Base-by-base conservation (phyloP, 2,888 invertebrate species). In the Drosophila demipolita region DNA sequence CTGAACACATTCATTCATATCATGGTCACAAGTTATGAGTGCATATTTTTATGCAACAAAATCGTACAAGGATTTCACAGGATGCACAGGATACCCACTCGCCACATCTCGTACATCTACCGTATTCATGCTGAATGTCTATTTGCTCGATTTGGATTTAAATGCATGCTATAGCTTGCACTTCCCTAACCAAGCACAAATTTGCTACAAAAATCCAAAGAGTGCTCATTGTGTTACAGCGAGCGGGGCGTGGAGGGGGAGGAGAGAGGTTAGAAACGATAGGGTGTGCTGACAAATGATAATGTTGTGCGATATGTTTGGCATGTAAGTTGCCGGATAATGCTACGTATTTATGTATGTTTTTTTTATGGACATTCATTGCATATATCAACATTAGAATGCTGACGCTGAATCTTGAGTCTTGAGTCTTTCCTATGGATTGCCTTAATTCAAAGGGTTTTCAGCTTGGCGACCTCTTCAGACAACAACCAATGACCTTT, bases 1-100 rank as follows among this genome's bases (percentile, higher is more conserved):
- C 62, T 75, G 63, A 70, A 74, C 72, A 82, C 83, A 84, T 85
- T 73, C 80, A 75, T 82, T 82, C 84, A 80, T 83, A 84, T 81
- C 82, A 75, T 75, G 80, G 83, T 69, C 78, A 60, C 70, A 78
- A 83, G 78, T 83, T 83, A 82, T 82, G 82, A 74, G 74, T 81
- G 79, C 77, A 77, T 84, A 81, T 79, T 75, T 82, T 80, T 73
- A 69, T 78, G 82, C 75, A 82, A 80, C 73, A 66, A 70, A 83
- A 82, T 75, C 75, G 76, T 71, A 67, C 67, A 75, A 66, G 49
- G 71, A 66, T 59, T 64, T 50, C 58, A 58, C 61, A 58, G 62
- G 58, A 67, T 26, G 26, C 54, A 62, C 68, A 29, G 61, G 54
- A 63, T 55, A 57, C 57, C n/a, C 29, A 20, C 23, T 50, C 50